A percentile compares a stretch with the other conserved stretches of the same genome.
Evolutionary conservation across 2,888 invertebrate species (phyloP).

Genomic region (Megaustenia siamemsis): DNA sequence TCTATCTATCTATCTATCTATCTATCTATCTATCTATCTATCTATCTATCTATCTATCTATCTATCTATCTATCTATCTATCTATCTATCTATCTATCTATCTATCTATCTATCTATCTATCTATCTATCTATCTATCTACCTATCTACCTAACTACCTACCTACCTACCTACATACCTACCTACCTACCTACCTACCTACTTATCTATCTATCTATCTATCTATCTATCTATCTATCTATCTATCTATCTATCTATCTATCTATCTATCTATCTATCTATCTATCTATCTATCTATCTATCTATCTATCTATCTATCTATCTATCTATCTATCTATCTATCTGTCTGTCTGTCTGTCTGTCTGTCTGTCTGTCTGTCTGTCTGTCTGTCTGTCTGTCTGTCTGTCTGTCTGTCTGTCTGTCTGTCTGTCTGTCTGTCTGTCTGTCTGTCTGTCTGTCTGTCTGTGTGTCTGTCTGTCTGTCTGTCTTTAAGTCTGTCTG

Average conservation of each 20-base stretch:
- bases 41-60: background rate
- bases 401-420: slow-evolving; percentile 6
- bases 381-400: background rate
- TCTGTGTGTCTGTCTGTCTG: slow-evolving; percentile 4
- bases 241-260: no score
- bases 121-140: background rate
- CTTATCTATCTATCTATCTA: background rate
- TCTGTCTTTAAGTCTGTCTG: background rate
- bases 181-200: no score
- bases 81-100: background rate
- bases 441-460: slow-evolving; percentile 6
- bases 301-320: background rate
- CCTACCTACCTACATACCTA: background rate
- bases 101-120: background rate
- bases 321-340: background rate
- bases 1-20: background rate
- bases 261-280: background rate
- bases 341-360: no score
- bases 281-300: background rate
- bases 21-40: background rate
- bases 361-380: background rate
- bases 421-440: slow-evolving; percentile 10
- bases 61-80: no score
- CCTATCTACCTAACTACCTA: background rate
- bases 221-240: background rate